Evolutionary conservation across 53 echinoderm and acorn worm species (phyloP), one percentile per base, ranked within the genome.

Genomic region (Mesocentrotus franciscanus): DNA sequence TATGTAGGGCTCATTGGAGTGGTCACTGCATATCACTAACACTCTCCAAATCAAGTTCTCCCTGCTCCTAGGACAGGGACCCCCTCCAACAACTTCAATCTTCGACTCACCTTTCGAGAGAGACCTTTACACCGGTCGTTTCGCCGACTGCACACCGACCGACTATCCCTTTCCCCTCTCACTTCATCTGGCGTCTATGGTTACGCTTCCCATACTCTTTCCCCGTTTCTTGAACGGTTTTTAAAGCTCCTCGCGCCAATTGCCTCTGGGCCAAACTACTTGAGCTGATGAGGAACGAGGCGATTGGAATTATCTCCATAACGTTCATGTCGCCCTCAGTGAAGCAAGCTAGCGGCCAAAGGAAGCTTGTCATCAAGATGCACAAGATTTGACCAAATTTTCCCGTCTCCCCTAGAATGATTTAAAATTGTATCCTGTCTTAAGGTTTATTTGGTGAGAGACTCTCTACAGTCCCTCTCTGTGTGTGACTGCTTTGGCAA

Each of bases 271-370:
- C 95, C 70, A 94, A 87, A 94, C 95, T 87, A 87, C 95, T 94
- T 94, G 85, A 94, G 62, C 95, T 94, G 95, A 94, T 94, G 95
- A 94, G 95, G 85, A 66, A 87, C 87, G 95, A 55, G 95, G 95
- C 95, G 70, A 55, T 94, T 85, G 85, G 95, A 94, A 85, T 94
- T 94, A 94, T 94, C 71, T 94, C 95, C 87, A 68, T 94, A 85
- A 87, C 95, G 85, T 62, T 85, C 56, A 7, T 85, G 56, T 56
- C 79, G 14, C 94, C 94, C 83, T 70, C 92, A n/a, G 92, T 91
- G 33, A n/a, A 27, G 56, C 9, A n/a, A 87, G 87, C 87, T 58
- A 56, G 87, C 42, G 91, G 70, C 56, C 36, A 66, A 12, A 35
- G 91, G 91, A 91, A 62, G 42, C 62, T 36, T 9, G 64, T 91